Evolutionary conservation across 1,140 invertebrate genomes (phyloP).

Genomic region (Drosophila nigromelanica): DNA sequence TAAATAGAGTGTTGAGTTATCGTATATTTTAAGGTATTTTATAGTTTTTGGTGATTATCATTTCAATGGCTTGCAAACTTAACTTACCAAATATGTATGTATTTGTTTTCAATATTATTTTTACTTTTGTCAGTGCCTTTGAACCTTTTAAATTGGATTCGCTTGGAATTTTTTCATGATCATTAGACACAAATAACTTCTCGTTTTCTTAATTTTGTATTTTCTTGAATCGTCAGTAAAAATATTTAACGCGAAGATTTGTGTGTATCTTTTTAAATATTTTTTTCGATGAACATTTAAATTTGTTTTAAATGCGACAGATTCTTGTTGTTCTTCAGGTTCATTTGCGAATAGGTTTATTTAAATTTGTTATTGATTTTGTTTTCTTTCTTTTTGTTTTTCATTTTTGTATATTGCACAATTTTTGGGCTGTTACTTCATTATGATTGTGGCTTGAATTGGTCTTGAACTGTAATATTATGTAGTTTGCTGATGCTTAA

Average conservation of each 20-base stretch:
- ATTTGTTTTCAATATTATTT: slow-evolving; percentile 24
- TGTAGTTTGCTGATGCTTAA: slow-evolving; percentile 13
- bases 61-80: slow-evolving; percentile 39
- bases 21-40: slow-evolving; percentile 14
- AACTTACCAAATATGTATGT: slow-evolving; percentile 71
- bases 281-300: slow-evolving; percentile 40
- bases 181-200: slow-evolving; percentile 23
- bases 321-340: slow-evolving; percentile 47
- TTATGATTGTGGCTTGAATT: slow-evolving; percentile 25
- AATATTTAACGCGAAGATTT: slow-evolving; percentile 22
- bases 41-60: slow-evolving; percentile 18
- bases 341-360: slow-evolving; percentile 23
- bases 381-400: slow-evolving; percentile 7
- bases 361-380: slow-evolving; percentile 35
- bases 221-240: slow-evolving; percentile 26
- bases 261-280: slow-evolving; percentile 27
- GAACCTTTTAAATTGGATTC: slow-evolving; percentile 9
- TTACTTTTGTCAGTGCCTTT: slow-evolving; percentile 33
- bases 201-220: slow-evolving; percentile 44
- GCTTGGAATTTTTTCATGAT: slow-evolving; percentile 7
- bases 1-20: slow-evolving; percentile 42
- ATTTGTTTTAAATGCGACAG: slow-evolving; percentile 23
- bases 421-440: slow-evolving; percentile 24
- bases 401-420: slow-evolving; percentile 4
- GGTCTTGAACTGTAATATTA: slow-evolving; percentile 1